Evolutionary conservation across 2,797 vertebrate genomes (phyloP).

Genomic region (Spatula versicolor): DNA sequence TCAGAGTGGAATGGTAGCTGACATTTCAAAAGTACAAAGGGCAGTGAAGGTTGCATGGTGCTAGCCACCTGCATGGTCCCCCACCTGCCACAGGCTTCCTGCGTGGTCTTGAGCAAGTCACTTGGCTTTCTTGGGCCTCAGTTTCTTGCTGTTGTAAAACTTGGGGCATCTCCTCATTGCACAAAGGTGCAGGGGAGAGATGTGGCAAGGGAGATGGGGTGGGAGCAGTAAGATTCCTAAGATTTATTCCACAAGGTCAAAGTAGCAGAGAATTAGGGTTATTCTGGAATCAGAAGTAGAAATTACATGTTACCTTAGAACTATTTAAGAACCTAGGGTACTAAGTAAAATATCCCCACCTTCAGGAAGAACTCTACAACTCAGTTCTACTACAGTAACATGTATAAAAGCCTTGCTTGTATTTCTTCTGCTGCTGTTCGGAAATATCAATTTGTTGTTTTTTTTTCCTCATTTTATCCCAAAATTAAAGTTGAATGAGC

Average conservation of each 20-base stretch:
- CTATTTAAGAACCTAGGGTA: not conserved
- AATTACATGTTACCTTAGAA: not conserved
- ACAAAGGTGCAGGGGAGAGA: not conserved
- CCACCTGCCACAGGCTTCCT: not conserved
- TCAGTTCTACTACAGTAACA: not conserved
- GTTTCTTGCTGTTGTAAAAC: not conserved
- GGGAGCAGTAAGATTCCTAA: not conserved
- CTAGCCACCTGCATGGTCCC: not conserved
- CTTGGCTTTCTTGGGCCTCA: not conserved
- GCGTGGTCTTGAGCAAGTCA: not conserved
- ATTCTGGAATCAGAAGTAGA: not conserved
- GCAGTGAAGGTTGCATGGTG: not conserved
- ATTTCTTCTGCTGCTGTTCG: not conserved
- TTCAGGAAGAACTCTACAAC: not conserved
- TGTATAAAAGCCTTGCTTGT: not conserved
- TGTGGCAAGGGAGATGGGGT: not conserved
- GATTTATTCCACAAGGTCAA: not conserved
- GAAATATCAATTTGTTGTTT: not conserved
- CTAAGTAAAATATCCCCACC: not conserved
- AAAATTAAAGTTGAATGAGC: not conserved
- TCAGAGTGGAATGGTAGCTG: not conserved
- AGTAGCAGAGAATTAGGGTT: not conserved
- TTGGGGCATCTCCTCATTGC: not conserved
- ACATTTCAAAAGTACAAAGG: not conserved
- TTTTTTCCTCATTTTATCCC: not conserved